phyloP scores from a whole-genome alignment of 2,113 vertebrate species.

The Patagioenas fasciata region DNA sequence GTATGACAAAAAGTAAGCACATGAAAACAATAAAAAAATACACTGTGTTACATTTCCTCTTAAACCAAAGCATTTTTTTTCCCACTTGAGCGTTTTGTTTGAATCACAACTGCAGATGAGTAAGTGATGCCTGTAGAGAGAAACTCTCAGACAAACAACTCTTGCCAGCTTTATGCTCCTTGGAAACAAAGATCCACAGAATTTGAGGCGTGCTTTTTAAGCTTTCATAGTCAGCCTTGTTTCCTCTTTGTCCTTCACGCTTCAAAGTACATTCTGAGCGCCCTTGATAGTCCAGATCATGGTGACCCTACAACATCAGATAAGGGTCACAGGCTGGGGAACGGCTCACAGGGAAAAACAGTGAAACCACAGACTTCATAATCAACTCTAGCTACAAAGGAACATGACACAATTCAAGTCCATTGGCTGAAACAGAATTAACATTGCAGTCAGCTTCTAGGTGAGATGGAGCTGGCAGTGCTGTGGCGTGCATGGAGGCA shows the following conservation, averaged over 20 bases:
- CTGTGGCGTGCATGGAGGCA: neutral
- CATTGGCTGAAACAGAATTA: neutral
- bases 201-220: neutral
- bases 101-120: neutral
- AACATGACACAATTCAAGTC: neutral
- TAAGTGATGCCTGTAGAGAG: neutral
- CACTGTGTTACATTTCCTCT: neutral
- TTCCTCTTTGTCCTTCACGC: neutral
- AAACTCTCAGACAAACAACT: neutral
- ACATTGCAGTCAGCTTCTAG: neutral
- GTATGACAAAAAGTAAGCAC: neutral
- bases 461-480: accelerated
- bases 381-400: accelerated
- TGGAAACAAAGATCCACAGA: neutral
- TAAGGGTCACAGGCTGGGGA: accelerated
- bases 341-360: neutral
- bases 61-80: neutral
- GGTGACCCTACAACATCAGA: accelerated
- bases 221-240: neutral
- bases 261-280: neutral
- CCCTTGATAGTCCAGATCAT: neutral
- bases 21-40: neutral
- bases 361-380: neutral
- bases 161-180: neutral
- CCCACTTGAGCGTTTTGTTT: neutral